phyloP scores from a whole-genome alignment of 2,113 vertebrate species.

The Peromyscus polionotus region DNA sequence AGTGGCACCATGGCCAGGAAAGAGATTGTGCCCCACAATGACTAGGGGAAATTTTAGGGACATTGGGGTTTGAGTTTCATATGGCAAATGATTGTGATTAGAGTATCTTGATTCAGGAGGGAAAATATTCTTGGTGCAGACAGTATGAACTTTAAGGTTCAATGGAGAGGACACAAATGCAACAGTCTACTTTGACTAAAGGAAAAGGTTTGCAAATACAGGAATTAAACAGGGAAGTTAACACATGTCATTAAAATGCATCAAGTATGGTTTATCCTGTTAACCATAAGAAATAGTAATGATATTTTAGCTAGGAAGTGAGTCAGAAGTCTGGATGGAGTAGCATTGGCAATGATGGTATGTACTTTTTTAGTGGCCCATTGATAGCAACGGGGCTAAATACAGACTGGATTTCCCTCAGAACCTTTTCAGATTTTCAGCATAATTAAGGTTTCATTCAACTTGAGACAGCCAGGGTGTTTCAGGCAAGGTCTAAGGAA shows the following conservation, averaged over 20 bases:
- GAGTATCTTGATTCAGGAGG: not conserved
- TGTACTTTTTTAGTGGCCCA: not conserved
- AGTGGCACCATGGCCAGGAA: not conserved
- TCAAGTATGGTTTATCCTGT: not conserved
- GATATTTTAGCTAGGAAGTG: not conserved
- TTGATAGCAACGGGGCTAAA: not conserved
- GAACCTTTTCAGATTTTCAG: not conserved
- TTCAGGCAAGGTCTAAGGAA: not conserved
- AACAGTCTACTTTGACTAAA: not conserved
- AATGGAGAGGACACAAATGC: not conserved
- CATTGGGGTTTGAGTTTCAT: not conserved
- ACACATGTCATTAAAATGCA: not conserved
- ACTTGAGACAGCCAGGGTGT: not conserved
- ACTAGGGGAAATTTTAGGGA: not conserved
- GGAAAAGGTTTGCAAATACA: not conserved
- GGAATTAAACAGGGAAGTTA: not conserved
- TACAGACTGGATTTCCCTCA: not conserved
- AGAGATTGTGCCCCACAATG: not conserved
- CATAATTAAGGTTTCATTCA: not conserved
- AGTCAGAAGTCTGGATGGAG: not conserved
- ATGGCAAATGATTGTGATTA: not conserved
- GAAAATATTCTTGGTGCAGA: not conserved
- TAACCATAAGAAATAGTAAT: not conserved
- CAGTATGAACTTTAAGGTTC: not conserved
- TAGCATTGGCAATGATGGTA: not conserved